Conservation (phyloP, 2,888 invertebrate genomes). For the Lasioglossum oenotherae region DNA sequence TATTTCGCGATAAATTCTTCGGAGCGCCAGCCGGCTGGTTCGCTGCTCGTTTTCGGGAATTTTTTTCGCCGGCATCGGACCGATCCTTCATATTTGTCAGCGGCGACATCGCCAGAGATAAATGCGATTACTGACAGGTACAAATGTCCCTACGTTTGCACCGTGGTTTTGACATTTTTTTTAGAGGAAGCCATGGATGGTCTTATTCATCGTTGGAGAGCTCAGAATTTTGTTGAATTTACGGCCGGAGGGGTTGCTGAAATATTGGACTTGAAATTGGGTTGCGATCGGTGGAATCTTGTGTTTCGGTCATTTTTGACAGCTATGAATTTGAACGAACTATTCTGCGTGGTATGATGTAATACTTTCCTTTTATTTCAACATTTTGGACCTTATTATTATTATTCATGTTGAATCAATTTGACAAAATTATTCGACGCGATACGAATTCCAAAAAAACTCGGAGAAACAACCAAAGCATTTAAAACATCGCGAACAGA, state of each 20-base stretch:
- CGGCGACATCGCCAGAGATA: conserved; percentile 65
- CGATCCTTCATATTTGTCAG: conserved; percentile 64
- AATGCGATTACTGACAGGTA: conserved; percentile 70
- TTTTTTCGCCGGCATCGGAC: conserved; percentile 34
- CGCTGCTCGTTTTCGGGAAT: conserved; percentile 65
- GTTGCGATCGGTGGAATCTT: neutral
- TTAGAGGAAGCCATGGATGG: neutral
- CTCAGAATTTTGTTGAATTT: neutral
- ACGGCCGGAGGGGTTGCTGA: neutral
- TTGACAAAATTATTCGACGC: neutral
- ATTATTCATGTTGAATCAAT: neutral
- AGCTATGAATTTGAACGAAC: no score
- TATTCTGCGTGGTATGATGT: no score
- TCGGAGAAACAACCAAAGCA: neutral
- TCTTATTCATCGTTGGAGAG: conserved; percentile 7
- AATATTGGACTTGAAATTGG: neutral
- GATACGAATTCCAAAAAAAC: neutral
- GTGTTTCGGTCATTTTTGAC: neutral
- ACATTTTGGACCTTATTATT: no score
- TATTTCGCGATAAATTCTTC: conserved; percentile 63
- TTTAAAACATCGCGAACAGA: neutral
- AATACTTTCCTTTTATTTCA: no score
- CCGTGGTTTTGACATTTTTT: conserved; percentile 45
- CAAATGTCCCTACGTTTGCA: conserved; percentile 68
- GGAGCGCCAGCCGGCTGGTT: conserved; percentile 38